Percentiles rank a stretch among this genome's conserved stretches.
These are phyloP conservation scores for Drosophila prostipennis DNA, from an alignment of 2,888 invertebrate genomes.

Conservation along the genomic window DNA sequence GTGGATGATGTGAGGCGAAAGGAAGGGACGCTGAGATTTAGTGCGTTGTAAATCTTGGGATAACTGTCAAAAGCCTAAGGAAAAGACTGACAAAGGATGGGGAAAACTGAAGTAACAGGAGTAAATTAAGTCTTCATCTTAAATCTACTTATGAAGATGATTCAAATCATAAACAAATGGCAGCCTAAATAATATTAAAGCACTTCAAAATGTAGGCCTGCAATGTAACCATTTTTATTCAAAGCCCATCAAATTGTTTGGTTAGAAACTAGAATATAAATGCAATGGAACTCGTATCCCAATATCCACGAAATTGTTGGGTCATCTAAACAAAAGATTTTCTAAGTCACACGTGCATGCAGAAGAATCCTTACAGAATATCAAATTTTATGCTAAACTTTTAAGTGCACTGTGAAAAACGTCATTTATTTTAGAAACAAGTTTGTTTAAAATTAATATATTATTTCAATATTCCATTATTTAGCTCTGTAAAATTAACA, in stretches of 20 bases:
- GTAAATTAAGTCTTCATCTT: not conserved
- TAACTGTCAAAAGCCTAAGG: slow-evolving; percentile 15
- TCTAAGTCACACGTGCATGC: slow-evolving; percentile 1
- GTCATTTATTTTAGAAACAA: no score
- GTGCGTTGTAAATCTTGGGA: slow-evolving; percentile 38
- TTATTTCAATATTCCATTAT: no score
- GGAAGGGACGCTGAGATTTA: slow-evolving; percentile 32
- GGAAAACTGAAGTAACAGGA: not conserved
- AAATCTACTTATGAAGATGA: not conserved
- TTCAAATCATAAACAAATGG: not conserved
- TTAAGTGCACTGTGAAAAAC: not conserved
- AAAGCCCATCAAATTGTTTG: not conserved
- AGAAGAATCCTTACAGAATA: slow-evolving; percentile 7
- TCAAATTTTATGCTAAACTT: not conserved
- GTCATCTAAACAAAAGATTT: slow-evolving; percentile 9
- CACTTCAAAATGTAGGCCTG: no score
- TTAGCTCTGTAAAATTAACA: no score
- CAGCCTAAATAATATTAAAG: not conserved
- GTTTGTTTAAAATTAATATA: no score
- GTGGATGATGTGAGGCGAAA: not conserved
- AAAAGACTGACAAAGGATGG: not conserved
- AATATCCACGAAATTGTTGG: not conserved
- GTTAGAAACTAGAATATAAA: not conserved
- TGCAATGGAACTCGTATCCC: not conserved
- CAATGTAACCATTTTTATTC: not conserved